Base-by-base conservation (phyloP, 2,113 vertebrate species). In the Melanerpes aurifrons region DNA sequence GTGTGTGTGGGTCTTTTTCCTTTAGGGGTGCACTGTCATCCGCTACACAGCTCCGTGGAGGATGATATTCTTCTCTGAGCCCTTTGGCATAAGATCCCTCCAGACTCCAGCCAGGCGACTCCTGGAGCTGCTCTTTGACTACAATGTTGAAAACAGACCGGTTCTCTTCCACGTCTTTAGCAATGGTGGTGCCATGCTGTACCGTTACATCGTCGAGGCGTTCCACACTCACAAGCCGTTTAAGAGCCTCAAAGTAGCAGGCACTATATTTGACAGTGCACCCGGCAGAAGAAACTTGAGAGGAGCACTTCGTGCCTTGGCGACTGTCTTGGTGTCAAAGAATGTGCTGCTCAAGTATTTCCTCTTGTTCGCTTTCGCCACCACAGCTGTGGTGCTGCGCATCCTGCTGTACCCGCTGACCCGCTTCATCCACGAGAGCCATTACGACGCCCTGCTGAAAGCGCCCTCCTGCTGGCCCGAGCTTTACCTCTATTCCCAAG, bases 121-220 rank as follows among this genome's bases (percentile, higher is more conserved):
- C 67, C 98, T 99, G 68, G 98, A 99, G 94, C 97, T 99, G 61
- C 98, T 99, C 62, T 99, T 98, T 90, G 98, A 99, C 87, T 98
- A 99, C 12, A 98, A 98, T 25, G 89, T 99, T 79, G 99, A 99
- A 82, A 98, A 98, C 96, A 98, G 98, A 68, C 99, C 99, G 0
- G 66, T 99, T 77, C 97, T 99, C 86, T 99, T 99, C 87, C 99
- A 99, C 1, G 96, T 99, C 12, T 99, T 99, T 96, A 99, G 99
- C 95, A 99, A 99, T 0, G 99, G 98, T 0, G 99, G 99, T 22
- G 98, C 97, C 97, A 99, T 99, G 99, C 97, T 99, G 16, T 99
- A 99, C 97, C 98, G 99, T 15, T 99, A 99, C n/a, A 89, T 99
- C 26, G 63, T 98, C 2, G 98, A 99, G 95, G 97, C 98, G 6